Conservation (phyloP, 2,113 vertebrate species). For the Gallinago undulata region DNA sequence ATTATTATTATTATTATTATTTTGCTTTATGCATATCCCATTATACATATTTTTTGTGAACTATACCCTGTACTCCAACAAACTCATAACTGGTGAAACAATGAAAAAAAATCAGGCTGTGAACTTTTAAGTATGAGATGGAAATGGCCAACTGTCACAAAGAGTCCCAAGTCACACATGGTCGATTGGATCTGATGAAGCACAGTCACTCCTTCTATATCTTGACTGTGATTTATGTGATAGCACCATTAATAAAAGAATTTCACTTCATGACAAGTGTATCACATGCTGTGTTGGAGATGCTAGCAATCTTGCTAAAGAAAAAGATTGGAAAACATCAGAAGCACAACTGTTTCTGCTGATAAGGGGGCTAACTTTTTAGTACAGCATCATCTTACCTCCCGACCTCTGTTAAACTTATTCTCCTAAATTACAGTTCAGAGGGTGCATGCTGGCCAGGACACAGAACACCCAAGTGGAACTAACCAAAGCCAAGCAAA, state of each 20-base stretch:
- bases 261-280: neutral
- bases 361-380: neutral
- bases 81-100: neutral
- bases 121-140: neutral
- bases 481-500: neutral
- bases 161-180: neutral
- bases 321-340: neutral
- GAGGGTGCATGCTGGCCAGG: neutral
- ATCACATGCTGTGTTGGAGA: neutral
- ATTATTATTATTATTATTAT: neutral
- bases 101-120: neutral
- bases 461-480: neutral
- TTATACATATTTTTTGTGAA: neutral
- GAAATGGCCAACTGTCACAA: neutral
- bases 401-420: neutral
- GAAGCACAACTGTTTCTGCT: neutral
- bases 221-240: neutral
- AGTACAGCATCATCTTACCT: neutral
- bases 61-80: neutral
- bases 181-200: neutral
- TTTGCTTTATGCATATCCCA: neutral
- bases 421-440: neutral
- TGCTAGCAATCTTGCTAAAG: neutral
- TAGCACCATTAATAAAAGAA: neutral
- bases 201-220: neutral